These are phyloP conservation scores for Oscheius sp. DNA, from an alignment of 2,888 invertebrate species.

Conservation along the genomic window DNA sequence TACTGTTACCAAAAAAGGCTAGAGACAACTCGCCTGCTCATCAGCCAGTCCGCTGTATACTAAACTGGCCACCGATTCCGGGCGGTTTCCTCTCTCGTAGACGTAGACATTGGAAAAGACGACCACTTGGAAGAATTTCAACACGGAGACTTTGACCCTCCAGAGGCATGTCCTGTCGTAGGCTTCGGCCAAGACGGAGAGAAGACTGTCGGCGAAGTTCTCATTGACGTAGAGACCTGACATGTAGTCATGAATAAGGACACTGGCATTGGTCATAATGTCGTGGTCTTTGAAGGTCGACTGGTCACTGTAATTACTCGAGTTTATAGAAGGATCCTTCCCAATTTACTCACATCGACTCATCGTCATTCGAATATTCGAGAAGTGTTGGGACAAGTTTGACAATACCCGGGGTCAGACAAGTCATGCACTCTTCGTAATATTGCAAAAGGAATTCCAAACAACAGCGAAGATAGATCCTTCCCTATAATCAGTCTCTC, in stretches of 20 bases:
- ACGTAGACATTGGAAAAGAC: constrained; percentile 56
- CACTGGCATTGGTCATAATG: constrained; percentile 37
- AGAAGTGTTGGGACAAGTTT: constrained; percentile 45
- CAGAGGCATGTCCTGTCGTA: constrained; percentile 33
- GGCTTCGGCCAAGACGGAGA: constrained; percentile 29
- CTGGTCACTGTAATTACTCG: constrained; percentile 9
- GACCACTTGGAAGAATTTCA: constrained; percentile 52
- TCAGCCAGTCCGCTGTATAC: constrained; percentile 33
- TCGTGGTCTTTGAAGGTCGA: constrained; percentile 42
- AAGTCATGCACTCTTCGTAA: constrained; percentile 44
- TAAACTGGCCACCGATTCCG: constrained; percentile 17
- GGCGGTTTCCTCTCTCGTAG: constrained; percentile 26
- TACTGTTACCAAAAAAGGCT: not conserved
- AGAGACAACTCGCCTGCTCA: constrained; percentile 29
- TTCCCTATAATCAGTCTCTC: constrained; percentile 7
- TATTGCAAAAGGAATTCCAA: constrained; percentile 47
- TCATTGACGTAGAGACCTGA: constrained; percentile 38
- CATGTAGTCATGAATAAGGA: constrained; percentile 50
- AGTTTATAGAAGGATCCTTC: no score
- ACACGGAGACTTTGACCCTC: constrained; percentile 41
- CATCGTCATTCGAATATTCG: constrained; percentile 50
- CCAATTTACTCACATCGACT: constrained; percentile 14
- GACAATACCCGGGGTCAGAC: constrained; percentile 45
- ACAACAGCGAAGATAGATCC: constrained; percentile 47
- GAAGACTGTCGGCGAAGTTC: constrained; percentile 38